A percentile compares a stretch with the other conserved stretches of the same genome.
These are phyloP conservation scores for Nephrotoma appendiculata DNA, from an alignment of 2,888 invertebrate species.

Conservation along the genomic window DNA sequence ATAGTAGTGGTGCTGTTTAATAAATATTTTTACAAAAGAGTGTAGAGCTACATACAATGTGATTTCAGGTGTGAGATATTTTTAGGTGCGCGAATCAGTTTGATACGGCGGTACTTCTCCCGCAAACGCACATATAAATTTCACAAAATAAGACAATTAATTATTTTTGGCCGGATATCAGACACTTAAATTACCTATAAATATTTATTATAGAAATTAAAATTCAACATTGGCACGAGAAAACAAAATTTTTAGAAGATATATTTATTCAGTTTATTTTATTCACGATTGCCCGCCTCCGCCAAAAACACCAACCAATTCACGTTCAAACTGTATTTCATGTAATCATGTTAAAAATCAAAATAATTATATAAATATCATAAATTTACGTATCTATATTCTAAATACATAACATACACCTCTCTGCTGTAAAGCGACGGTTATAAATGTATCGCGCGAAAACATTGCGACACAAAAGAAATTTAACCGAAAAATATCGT, in stretches of 20 bases:
- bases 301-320: not conserved
- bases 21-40: not conserved
- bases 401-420: not conserved
- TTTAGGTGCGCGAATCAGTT: not conserved
- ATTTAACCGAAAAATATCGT: not conserved
- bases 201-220: not conserved
- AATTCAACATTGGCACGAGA: not conserved
- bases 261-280: not conserved
- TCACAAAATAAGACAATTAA: not conserved
- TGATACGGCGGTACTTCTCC: not conserved
- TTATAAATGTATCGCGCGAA: not conserved
- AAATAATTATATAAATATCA: not conserved
- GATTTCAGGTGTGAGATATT: not conserved
- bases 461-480: not conserved
- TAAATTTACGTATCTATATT: not conserved
- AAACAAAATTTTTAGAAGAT: not conserved
- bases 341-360: not conserved
- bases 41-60: no score
- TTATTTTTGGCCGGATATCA: not conserved
- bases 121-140: not conserved
- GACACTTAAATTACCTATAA: not conserved
- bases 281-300: not conserved
- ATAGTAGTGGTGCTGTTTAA: not conserved
- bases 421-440: not conserved
- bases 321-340: not conserved